Base-by-base conservation (phyloP, 2,888 invertebrate species). In the Candidula unifasciata region DNA sequence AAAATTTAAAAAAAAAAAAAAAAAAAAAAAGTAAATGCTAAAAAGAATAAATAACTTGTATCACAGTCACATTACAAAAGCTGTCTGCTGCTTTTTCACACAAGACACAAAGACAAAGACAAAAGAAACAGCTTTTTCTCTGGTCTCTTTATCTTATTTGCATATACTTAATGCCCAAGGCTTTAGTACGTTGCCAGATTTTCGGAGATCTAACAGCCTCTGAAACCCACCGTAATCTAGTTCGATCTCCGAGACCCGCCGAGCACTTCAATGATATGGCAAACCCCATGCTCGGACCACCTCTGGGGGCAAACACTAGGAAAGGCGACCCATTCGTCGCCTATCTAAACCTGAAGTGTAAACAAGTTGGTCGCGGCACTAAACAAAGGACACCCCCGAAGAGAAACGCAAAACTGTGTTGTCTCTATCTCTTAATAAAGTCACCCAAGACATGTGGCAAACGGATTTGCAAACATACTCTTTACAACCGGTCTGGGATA, bases 381-480 rank as follows among this genome's bases (percentile, higher is more conserved):
- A 74, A 52, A 74, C 74, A 74, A 54, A 54, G 54, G 74, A 0
- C 1, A 21, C 30, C 8, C 27, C 18, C 54, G 6, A 30, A 54
- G 30, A 54, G 74, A n/a, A 54, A 74, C 27, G 54, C 54, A 54
- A 52, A 74, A 30, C 54, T 10, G 30, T 74, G 54, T 74, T 74
- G 74, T 74, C 18, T 54, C 2, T 30, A 16, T 74, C 30, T 44
- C 54, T 74, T 74, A 74, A 74, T 74, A 74, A 74, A 74, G 74
- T 74, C 74, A 74, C 54, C 16, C 44, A 74, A 74, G 74, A 52
- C 74, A 21, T 74, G 74, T 73, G 44, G 73, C n/a, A 74, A 30
- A 54, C 30, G 52, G 74, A 74, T 54, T 74, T 54, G 54, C n/a
- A 30, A 54, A 74, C 30, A 18, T 54, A 30, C 3, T 3, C n/a